Percentiles rank a stretch among this genome's conserved stretches.
phyloP scores from a whole-genome alignment of 2,113 vertebrate genomes.

The Phaetusa simplex region DNA sequence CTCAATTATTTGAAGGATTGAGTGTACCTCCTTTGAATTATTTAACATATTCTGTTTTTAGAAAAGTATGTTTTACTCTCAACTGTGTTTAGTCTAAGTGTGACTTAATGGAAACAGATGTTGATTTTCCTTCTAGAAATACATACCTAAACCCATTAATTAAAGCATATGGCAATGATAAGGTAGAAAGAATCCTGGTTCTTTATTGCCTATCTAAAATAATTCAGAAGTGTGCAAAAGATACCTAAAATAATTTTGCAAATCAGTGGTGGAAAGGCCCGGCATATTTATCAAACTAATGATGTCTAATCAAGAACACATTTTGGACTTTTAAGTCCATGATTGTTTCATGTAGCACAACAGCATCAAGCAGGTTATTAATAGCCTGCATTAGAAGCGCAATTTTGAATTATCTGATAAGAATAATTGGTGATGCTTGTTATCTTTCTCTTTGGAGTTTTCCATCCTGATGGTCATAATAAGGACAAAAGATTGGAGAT shows the following conservation, averaged over 20 bases:
- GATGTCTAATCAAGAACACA: constrained; percentile 5
- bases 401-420: constrained; percentile 39
- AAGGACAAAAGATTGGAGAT: neutral
- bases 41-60: neutral
- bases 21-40: neutral
- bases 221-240: neutral
- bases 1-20: neutral
- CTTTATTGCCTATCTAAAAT: neutral
- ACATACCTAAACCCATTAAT: neutral
- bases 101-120: neutral
- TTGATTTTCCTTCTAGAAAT: neutral
- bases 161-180: neutral
- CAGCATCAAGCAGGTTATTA: constrained; percentile 23
- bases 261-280: neutral
- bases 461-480: neutral
- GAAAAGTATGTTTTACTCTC: neutral
- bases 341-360: neutral
- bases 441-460: constrained; percentile 5
- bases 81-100: neutral
- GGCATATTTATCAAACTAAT: neutral
- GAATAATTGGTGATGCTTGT: constrained; percentile 28
- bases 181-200: neutral
- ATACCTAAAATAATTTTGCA: neutral
- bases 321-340: neutral
- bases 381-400: neutral